Evolutionary conservation across 35 echinoderm and acorn worm genomes (phyloP).

Genomic region (Amphiura filiformis): DNA sequence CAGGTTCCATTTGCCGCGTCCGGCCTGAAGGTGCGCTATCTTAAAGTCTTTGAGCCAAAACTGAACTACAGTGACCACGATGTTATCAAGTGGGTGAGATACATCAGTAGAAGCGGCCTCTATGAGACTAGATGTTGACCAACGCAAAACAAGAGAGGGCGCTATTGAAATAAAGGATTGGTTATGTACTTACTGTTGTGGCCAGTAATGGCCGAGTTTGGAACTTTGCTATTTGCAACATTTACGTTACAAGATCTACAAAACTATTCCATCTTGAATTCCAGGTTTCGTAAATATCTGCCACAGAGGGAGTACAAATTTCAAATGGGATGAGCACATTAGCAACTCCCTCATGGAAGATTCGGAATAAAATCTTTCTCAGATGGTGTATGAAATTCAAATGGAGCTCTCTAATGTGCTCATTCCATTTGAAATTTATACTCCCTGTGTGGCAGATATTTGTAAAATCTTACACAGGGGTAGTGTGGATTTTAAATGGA

Average conservation of each 20-base stretch:
- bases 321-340: too few species aligned
- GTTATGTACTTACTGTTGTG: background rate
- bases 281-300: too few species aligned
- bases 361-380: too few species aligned
- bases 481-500: too few species aligned
- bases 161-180: background rate
- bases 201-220: background rate
- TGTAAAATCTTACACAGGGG: too few species aligned
- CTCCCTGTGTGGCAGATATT: too few species aligned
- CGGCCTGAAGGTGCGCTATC: constrained; percentile 98
- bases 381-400: too few species aligned
- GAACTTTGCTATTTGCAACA: background rate
- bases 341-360: too few species aligned
- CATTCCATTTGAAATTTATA: too few species aligned
- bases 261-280: too few species aligned
- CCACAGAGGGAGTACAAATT: too few species aligned
- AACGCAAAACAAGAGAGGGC: background rate
- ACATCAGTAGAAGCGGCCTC: constrained; percentile 95
- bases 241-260: background rate
- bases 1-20: constrained; percentile 98
- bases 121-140: constrained; percentile 97
- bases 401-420: too few species aligned
- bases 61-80: constrained; percentile 99
- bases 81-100: constrained; percentile 99
- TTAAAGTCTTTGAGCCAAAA: constrained; percentile 99